Evolutionary conservation across 2,113 vertebrate genomes (phyloP).

Genomic region (Daubentonia madagascariensis): DNA sequence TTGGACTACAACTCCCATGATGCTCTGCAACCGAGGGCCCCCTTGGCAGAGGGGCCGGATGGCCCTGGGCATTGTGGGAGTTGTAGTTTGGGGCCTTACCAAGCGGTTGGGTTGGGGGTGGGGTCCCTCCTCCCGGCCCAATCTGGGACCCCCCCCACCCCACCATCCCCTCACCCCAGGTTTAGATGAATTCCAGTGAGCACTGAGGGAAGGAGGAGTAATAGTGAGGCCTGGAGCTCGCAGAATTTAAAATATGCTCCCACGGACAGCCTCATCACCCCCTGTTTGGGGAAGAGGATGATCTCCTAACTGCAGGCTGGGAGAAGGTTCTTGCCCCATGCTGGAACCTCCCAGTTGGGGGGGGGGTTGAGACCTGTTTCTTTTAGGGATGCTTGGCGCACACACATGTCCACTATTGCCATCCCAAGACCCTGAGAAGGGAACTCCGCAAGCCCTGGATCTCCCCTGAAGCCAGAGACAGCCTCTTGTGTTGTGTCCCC

Average conservation of each 20-base stretch:
- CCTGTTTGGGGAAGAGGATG: neutral
- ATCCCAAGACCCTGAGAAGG: neutral
- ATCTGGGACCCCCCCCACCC: neutral
- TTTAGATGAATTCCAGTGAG: constrained; percentile 9
- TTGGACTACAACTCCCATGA: constrained; percentile 58
- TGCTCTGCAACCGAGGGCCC: neutral
- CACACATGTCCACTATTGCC: constrained; percentile 10
- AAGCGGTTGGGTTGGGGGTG: constrained; percentile 73
- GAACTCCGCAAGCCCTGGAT: neutral
- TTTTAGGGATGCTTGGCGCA: neutral
- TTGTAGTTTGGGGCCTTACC: constrained; percentile 68
- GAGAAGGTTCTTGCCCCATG: constrained; percentile 1
- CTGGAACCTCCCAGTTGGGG: neutral
- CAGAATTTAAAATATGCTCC: constrained; percentile 52
- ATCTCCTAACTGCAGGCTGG: constrained; percentile 18
- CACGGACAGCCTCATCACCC: neutral
- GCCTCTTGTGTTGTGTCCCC: neutral
- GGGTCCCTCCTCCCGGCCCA: constrained; percentile 52
- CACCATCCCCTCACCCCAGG: neutral
- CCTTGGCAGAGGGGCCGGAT: constrained; percentile 44
- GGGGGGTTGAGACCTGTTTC: neutral
- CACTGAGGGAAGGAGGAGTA: neutral
- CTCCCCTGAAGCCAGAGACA: constrained; percentile 21
- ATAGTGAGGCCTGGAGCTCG: neutral
- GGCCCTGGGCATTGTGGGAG: constrained; percentile 63